These are phyloP conservation scores for Epistrophella euchroma DNA, from an alignment of 2,888 invertebrate genomes.

Conservation along the genomic window DNA sequence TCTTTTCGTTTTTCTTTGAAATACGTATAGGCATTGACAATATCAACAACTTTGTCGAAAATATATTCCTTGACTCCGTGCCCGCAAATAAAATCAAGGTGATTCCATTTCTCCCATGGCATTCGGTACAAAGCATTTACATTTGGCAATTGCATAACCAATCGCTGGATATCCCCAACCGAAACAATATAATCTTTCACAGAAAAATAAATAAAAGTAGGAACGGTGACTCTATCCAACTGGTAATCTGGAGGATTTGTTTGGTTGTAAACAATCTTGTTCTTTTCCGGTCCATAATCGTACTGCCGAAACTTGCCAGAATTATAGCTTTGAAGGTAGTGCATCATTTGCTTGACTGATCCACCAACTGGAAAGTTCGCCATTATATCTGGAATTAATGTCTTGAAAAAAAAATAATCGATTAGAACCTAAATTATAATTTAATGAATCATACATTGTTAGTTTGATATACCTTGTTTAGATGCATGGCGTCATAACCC, in stretches of 20 bases:
- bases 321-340: slow-evolving; percentile 83
- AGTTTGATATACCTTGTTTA: slow-evolving; percentile 79
- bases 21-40: slow-evolving; percentile 80
- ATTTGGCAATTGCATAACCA: slow-evolving; percentile 79
- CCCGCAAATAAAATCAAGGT: slow-evolving; percentile 82
- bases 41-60: slow-evolving; percentile 81
- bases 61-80: slow-evolving; percentile 81
- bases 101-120: slow-evolving; percentile 83
- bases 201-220: slow-evolving; percentile 81
- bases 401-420: slow-evolving; percentile 26
- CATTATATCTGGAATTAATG: slow-evolving; percentile 57
- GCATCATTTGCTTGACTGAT: slow-evolving; percentile 82
- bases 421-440: neutral
- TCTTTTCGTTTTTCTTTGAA: slow-evolving; percentile 68
- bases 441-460: too few species aligned
- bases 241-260: slow-evolving; percentile 81
- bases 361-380: slow-evolving; percentile 80
- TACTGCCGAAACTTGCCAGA: slow-evolving; percentile 82
- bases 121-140: slow-evolving; percentile 81
- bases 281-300: slow-evolving; percentile 80
- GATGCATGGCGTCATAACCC: slow-evolving; percentile 81
- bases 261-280: slow-evolving; percentile 80
- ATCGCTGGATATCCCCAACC: slow-evolving; percentile 80
- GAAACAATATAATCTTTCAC: slow-evolving; percentile 83
- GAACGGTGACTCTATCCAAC: slow-evolving; percentile 80